Evolutionary conservation across 2,888 invertebrate genomes (phyloP), one percentile per base, ranked within the genome.

Genomic region (Lycophotia porphyrea): DNA sequence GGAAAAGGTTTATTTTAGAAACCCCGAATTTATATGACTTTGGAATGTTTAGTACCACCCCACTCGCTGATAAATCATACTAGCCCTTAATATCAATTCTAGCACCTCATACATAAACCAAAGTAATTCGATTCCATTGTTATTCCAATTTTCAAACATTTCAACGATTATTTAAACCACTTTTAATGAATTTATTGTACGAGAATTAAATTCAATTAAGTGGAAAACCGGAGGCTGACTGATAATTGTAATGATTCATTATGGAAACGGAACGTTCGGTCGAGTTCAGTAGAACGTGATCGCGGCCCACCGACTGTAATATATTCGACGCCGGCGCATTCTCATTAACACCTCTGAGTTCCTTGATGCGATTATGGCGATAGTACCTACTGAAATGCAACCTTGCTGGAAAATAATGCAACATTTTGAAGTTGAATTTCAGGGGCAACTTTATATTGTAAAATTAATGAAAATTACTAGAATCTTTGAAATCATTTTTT

Each of bases 231-330:
- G 91, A 91, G 91, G 88, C 89, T 86, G 77, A 39, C 81, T 87
- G 88, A 84, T 90, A 90, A 90, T 91, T 90, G 87, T 81, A 88
- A 89, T 92, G 88, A 91, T 93, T 93, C 88, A 94, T 94, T 93
- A 94, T 94, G 93, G 90, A 95, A 95, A 92, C 94, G 93, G 93
- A 93, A 92, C 91, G 87, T 76, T 76, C 63, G 63, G 72, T 80
- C 74, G 70, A 74, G 80, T 78, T 83, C 84, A 76, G 79, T 81
- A 78, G 85, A 89, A 89, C 91, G 91, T 93, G 91, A 92, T 90
- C 86, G 74, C 89, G 69, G 86, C 90, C 88, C 88, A 91, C 90
- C 68, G 52, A 71, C 63, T 71, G 64, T 69, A 74, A 75, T 78
- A 66, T 84, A 77, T 77, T 76, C 34, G 60, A 39, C 31, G 34